Percentiles rank a stretch among this genome's conserved stretches.
These are phyloP conservation scores for Acyrthosiphon pisum DNA, from an alignment of 1,140 invertebrate species.

Conservation along the genomic window DNA sequence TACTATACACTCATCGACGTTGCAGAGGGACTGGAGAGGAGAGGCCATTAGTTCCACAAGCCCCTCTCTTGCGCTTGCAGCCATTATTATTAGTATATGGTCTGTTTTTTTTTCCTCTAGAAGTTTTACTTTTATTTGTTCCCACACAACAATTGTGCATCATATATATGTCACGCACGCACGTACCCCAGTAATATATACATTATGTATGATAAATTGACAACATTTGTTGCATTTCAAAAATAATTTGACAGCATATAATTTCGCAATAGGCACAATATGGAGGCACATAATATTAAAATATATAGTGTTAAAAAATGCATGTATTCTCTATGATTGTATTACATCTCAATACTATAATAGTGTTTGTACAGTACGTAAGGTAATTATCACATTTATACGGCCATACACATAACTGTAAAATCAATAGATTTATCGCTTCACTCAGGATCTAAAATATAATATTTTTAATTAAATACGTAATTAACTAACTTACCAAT, in stretches of 20 bases:
- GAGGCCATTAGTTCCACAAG: conserved; percentile 43
- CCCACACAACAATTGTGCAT: neutral
- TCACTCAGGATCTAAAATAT: neutral
- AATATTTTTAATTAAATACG: neutral
- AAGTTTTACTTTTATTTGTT: conserved; percentile 45
- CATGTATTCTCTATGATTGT: neutral
- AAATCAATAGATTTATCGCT: too few relatives aligned
- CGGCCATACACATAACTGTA: too few relatives aligned
- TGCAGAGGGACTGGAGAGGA: neutral
- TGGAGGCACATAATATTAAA: neutral
- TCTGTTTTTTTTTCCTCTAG: conserved; percentile 19
- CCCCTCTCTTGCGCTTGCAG: neutral
- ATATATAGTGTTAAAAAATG: neutral
- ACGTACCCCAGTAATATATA: neutral
- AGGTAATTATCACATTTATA: too few relatives aligned
- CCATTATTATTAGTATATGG: conserved; percentile 37
- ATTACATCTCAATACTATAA: neutral
- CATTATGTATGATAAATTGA: neutral
- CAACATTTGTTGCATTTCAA: neutral
- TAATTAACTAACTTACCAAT: neutral
- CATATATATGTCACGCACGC: neutral
- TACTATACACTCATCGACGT: neutral
- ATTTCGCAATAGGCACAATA: neutral
- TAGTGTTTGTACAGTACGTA: neutral
- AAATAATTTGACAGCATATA: neutral